Conservation (phyloP, 1,140 invertebrate genomes). For the Pseudomyrmex cubaensis region DNA sequence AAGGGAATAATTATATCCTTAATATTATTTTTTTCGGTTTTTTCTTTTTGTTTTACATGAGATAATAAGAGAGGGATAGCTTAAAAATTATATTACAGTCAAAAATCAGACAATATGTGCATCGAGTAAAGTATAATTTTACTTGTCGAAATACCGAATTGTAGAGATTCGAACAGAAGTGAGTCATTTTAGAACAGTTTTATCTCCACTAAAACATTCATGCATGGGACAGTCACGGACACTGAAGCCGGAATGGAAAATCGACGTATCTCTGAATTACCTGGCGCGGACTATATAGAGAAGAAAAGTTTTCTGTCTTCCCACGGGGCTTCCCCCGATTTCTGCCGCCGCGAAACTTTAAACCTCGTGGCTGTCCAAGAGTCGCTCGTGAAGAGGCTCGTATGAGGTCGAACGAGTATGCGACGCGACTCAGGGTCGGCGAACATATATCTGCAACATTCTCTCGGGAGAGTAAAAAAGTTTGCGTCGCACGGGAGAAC, state of each 20-base stretch:
- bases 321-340: slow-evolving; percentile 67
- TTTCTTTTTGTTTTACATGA: background rate
- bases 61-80: background rate
- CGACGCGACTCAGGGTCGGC: slow-evolving; percentile 58
- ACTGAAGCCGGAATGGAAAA: slow-evolving; percentile 66
- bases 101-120: background rate
- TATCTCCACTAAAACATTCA: slow-evolving; percentile 70
- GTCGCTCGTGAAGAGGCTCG: slow-evolving; percentile 62
- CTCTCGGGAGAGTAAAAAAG: slow-evolving; percentile 55
- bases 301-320: slow-evolving; percentile 68
- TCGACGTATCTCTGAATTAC: slow-evolving; percentile 70
- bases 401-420: slow-evolving; percentile 67
- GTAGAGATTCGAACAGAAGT: slow-evolving; percentile 45
- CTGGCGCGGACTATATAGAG: slow-evolving; percentile 64
- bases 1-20: no score
- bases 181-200: slow-evolving; percentile 62
- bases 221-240: slow-evolving; percentile 17
- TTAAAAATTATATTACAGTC: slow-evolving; percentile 1
- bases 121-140: slow-evolving; percentile 54
- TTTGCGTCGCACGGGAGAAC: slow-evolving; percentile 43
- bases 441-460: slow-evolving; percentile 70
- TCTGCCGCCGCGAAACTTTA: slow-evolving; percentile 64
- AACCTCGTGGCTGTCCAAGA: slow-evolving; percentile 60
- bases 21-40: background rate
- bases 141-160: slow-evolving; percentile 20